These are phyloP conservation scores for Sinodicranocentrus sp. DNA, from an alignment of 2,888 invertebrate genomes.

Conservation along the genomic window DNA sequence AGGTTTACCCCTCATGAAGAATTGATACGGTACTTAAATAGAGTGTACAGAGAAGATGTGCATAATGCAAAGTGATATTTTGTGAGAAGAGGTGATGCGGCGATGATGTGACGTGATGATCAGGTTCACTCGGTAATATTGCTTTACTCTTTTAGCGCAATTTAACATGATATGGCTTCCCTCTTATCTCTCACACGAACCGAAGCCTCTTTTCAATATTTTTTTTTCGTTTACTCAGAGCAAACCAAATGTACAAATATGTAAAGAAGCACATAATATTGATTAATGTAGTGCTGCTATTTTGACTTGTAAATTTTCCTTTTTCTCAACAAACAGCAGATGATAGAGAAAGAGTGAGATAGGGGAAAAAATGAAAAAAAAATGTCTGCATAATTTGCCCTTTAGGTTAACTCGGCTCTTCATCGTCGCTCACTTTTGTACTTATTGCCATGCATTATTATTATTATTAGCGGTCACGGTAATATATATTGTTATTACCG, in stretches of 20 bases:
- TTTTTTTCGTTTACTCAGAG: no score
- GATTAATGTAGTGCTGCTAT: slow-evolving; percentile 37
- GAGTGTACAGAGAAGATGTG: no score
- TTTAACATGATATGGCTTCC: background rate
- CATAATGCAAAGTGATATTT: background rate
- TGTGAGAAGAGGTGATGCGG: background rate
- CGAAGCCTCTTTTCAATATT: no score
- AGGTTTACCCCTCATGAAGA: slow-evolving; percentile 30
- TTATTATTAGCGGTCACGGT: slow-evolving; percentile 49
- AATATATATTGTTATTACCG: slow-evolving; percentile 47
- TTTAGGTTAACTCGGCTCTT: slow-evolving; percentile 30
- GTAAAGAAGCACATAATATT: slow-evolving; percentile 22
- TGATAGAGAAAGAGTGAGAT: no score
- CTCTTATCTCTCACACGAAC: no score
- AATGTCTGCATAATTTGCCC: slow-evolving; percentile 31
- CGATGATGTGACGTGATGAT: slow-evolving; percentile 16
- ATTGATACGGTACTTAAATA: slow-evolving; percentile 1
- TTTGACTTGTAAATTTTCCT: slow-evolving; percentile 37
- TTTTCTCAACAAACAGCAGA: background rate
- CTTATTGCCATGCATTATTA: slow-evolving; percentile 25
- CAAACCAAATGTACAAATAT: background rate
- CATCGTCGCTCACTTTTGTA: slow-evolving; percentile 37
- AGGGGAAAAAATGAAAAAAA: no score
- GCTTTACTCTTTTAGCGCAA: background rate
- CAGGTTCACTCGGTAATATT: background rate